A percentile compares a stretch with the other conserved stretches of the same genome.
Evolutionary conservation across 2,888 invertebrate genomes (phyloP).

Genomic region (Leucozona laternaria): DNA sequence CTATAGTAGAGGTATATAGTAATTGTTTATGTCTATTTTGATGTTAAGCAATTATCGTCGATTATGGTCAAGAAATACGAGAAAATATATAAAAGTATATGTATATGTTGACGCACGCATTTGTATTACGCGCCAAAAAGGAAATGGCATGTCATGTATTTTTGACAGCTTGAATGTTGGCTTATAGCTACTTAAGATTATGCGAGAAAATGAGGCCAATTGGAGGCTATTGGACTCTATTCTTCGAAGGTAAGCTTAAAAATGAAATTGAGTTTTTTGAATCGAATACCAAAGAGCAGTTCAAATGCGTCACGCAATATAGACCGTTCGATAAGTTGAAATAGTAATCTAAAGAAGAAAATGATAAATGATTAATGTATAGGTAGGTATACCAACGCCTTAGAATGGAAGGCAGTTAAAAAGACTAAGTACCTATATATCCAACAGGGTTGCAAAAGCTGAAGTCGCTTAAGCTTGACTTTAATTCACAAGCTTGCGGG

Average conservation of each 20-base stretch:
- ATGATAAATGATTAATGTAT: no score
- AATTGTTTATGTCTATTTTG: slow-evolving; percentile 61
- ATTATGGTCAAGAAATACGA: slow-evolving; percentile 45
- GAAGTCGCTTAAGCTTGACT: no score
- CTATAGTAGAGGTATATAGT: neutral
- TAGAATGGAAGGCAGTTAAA: no score
- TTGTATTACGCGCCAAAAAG: slow-evolving; percentile 47
- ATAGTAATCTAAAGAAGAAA: no score
- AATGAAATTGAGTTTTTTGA: neutral
- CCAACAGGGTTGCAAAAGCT: no score
- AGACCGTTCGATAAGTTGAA: no score
- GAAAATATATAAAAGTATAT: slow-evolving; percentile 8
- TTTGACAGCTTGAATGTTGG: slow-evolving; percentile 59
- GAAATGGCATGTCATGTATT: slow-evolving; percentile 63
- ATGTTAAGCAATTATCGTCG: slow-evolving; percentile 63
- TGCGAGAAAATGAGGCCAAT: slow-evolving; percentile 4
- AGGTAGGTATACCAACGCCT: no score
- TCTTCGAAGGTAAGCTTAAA: neutral
- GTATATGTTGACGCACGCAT: slow-evolving; percentile 40
- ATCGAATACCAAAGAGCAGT: neutral
- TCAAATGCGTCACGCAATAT: no score
- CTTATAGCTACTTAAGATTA: neutral
- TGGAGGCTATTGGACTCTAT: neutral
- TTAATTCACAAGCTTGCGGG: no score
- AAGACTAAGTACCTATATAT: no score